Conservation (phyloP, 1,140 invertebrate species). For the Zaprionus kolodkinae region DNA sequence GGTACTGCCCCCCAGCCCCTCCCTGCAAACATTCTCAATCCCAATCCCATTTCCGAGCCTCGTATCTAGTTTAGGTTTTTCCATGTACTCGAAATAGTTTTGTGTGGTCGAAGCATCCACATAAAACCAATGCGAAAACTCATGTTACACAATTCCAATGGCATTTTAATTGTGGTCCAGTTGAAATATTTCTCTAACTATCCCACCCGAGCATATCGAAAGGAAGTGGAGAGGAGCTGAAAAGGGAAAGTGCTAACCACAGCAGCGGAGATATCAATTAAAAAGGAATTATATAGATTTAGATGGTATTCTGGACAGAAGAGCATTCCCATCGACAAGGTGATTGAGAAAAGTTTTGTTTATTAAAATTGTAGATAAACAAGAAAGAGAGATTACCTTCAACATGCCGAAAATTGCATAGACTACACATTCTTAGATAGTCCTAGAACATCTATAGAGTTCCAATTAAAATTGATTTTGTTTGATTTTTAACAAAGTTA, state of each 20-base stretch:
- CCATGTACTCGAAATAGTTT: slow-evolving; percentile 29
- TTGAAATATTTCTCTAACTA: slow-evolving; percentile 41
- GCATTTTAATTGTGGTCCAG: slow-evolving; percentile 72
- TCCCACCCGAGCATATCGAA: slow-evolving; percentile 15
- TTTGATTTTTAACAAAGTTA: too few relatives aligned
- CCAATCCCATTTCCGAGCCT: neutral
- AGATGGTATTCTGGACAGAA: neutral
- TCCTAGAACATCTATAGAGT: too few relatives aligned
- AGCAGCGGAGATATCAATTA: slow-evolving; percentile 27
- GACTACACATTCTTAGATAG: too few relatives aligned
- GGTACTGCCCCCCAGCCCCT: slow-evolving; percentile 54
- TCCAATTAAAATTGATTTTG: too few relatives aligned
- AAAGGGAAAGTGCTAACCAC: neutral
- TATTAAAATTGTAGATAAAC: neutral
- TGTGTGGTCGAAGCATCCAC: slow-evolving; percentile 9
- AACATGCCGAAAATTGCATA: too few relatives aligned
- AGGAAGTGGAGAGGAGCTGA: slow-evolving; percentile 5
- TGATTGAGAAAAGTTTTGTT: neutral
- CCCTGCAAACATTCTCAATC: too few relatives aligned
- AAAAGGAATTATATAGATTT: slow-evolving; percentile 14
- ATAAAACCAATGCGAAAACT: slow-evolving; percentile 30
- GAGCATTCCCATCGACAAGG: neutral
- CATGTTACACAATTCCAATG: slow-evolving; percentile 58
- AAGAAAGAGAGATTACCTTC: too few relatives aligned
- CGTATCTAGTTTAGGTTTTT: slow-evolving; percentile 12